Evolutionary conservation across 1,140 invertebrate species (phyloP).

Genomic region (Cepaea nemoralis): DNA sequence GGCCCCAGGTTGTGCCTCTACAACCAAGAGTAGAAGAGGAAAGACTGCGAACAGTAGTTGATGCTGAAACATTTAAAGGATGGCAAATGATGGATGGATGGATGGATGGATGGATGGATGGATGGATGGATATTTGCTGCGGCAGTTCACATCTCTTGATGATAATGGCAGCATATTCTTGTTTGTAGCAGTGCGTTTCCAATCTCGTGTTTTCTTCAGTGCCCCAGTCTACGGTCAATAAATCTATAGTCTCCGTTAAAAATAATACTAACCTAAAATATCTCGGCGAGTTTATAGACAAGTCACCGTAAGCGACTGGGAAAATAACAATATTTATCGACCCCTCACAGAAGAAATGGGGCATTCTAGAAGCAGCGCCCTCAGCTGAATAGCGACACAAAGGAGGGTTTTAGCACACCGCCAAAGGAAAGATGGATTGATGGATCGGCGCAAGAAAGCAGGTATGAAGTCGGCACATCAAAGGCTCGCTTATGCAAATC

Average conservation of each 20-base stretch:
- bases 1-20: too few relatives aligned
- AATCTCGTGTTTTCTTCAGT: too few relatives aligned
- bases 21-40: too few relatives aligned
- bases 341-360: not conserved
- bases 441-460: not conserved
- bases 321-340: constrained; percentile 6
- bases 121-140: too few relatives aligned
- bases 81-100: too few relatives aligned
- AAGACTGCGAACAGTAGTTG: too few relatives aligned
- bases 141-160: too few relatives aligned
- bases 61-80: too few relatives aligned
- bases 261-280: not conserved
- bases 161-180: too few relatives aligned
- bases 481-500: not conserved
- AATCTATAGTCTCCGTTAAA: not conserved
- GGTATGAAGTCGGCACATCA: not conserved
- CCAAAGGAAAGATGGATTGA: constrained; percentile 6
- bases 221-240: not conserved
- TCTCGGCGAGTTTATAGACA: not conserved
- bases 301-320: not conserved
- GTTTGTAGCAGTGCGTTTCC: too few relatives aligned
- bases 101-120: too few relatives aligned
- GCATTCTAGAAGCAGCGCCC: not conserved
- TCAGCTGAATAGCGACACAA: not conserved
- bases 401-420: not conserved